phyloP scores from a whole-genome alignment of 2,113 vertebrate species.

The Pollimyrus isidori region DNA sequence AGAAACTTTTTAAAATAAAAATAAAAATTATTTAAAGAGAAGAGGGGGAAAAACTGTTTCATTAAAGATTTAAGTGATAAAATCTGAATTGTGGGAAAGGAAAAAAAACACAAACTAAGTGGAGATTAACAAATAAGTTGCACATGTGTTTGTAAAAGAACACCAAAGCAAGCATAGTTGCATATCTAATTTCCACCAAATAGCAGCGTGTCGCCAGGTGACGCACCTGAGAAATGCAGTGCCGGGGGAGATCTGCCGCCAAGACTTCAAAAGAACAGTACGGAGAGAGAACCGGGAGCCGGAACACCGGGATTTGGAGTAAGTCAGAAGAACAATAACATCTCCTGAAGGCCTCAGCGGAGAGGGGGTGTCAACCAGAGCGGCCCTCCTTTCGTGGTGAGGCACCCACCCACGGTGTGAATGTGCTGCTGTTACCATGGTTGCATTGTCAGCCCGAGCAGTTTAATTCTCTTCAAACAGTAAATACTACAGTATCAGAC shows the following conservation, averaged over 20 bases:
- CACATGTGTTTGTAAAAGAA: background rate
- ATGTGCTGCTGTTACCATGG: background rate
- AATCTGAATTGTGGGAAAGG: conserved; percentile 5
- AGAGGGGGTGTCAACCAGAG: background rate
- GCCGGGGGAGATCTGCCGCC: background rate
- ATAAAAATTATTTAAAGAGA: background rate
- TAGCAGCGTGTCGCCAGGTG: background rate
- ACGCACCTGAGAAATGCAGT: background rate
- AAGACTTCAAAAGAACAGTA: background rate
- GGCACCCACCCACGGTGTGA: background rate
- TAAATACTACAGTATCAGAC: background rate
- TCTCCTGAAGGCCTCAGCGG: background rate
- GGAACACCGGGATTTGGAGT: background rate
- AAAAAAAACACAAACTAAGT: background rate
- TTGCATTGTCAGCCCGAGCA: background rate
- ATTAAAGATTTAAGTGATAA: background rate
- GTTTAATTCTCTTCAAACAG: background rate
- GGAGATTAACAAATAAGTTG: conserved; percentile 14
- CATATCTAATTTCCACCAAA: background rate
- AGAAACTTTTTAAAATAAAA: background rate
- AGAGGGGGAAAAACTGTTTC: background rate
- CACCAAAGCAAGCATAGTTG: background rate
- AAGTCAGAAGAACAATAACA: background rate
- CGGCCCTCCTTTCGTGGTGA: background rate
- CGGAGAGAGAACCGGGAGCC: background rate